phyloP scores from a whole-genome alignment of 2,797 vertebrate species.

The Dryobates pubescens region DNA sequence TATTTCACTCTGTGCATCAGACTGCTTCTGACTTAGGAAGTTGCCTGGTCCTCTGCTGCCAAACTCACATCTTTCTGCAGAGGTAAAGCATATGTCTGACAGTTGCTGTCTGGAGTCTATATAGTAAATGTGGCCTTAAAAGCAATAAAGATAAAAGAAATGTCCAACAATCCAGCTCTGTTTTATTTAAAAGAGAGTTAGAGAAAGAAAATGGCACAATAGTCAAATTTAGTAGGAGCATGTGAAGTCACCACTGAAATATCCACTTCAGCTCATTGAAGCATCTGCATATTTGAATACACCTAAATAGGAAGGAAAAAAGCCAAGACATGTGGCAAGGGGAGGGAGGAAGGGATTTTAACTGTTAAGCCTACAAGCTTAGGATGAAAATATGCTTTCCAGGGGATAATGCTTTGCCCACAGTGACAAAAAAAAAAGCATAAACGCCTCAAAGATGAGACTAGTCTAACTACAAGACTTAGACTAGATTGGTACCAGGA shows the following conservation, averaged over 20 bases:
- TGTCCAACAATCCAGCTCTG: background rate
- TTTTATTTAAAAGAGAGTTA: conserved; percentile 26
- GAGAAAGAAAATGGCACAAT: background rate
- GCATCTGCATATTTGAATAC: conserved; percentile 19
- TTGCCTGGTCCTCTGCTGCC: background rate
- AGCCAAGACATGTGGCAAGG: background rate
- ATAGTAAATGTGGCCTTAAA: conserved; percentile 2
- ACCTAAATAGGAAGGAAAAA: background rate
- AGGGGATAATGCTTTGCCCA: background rate
- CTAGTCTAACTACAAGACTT: background rate
- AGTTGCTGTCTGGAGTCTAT: background rate
- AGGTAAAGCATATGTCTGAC: background rate
- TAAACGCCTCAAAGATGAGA: background rate
- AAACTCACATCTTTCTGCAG: background rate
- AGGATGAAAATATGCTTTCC: background rate
- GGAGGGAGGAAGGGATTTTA: background rate
- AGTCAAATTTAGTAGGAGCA: background rate
- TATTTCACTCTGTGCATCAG: background rate
- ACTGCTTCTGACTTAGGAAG: background rate
- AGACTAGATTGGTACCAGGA: background rate
- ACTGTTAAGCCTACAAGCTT: background rate
- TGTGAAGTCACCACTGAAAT: conserved; percentile 19
- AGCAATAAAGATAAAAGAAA: background rate
- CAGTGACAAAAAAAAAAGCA: background rate
- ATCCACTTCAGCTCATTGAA: background rate